These are phyloP conservation scores for Buphagus erythrorhynchus DNA, from an alignment of 2,797 vertebrate genomes.

Conservation along the genomic window DNA sequence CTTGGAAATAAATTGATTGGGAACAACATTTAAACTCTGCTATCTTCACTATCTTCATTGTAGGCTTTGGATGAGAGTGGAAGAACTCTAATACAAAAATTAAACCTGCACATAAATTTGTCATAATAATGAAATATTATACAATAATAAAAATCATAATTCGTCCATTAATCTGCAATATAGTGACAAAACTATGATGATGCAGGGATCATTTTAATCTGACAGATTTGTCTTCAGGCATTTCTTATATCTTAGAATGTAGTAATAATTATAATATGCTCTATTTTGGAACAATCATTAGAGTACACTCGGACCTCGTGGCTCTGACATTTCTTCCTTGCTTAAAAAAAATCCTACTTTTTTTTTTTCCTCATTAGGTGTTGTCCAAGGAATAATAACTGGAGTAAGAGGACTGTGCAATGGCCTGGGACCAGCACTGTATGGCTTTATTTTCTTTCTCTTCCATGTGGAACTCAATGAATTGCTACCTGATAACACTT, in stretches of 20 bases:
- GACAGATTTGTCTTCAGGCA: neutral
- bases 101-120: neutral
- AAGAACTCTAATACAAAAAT: neutral
- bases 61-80: neutral
- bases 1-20: neutral
- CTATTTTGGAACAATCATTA: neutral
- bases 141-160: neutral
- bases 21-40: neutral
- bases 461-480: constrained; percentile 91
- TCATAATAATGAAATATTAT: neutral
- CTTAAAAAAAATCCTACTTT: neutral
- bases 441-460: constrained; percentile 94
- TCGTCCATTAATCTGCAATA: neutral
- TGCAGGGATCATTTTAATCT: neutral
- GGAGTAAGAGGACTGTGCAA: constrained; percentile 94
- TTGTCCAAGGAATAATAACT: constrained; percentile 94
- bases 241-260: neutral
- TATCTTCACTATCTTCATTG: neutral
- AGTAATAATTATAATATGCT: neutral
- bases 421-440: constrained; percentile 92
- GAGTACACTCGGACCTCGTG: neutral
- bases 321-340: neutral
- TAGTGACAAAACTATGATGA: neutral
- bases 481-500: constrained; percentile 79
- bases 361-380: constrained; percentile 70